Evolutionary conservation across 2,113 vertebrate species (phyloP).

Genomic region (Misgurnus anguillicaudatus): DNA sequence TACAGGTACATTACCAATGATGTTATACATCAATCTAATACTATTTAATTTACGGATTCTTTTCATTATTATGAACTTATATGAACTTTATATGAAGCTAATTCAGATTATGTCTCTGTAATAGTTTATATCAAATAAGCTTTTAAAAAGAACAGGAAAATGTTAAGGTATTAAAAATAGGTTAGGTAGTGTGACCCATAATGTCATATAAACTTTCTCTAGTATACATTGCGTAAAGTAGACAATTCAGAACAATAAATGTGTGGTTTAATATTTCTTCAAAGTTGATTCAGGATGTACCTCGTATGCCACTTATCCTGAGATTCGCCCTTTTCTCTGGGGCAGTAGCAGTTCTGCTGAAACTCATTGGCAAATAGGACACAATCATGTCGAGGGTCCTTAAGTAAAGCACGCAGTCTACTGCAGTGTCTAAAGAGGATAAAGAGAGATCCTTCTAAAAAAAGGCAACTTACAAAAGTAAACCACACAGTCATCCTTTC

Average conservation of each 20-base stretch:
- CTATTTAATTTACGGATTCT: too few relatives aligned
- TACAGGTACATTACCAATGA: too few relatives aligned
- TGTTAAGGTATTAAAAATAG: too few relatives aligned
- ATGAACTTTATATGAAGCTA: too few relatives aligned
- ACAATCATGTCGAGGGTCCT: constrained; percentile 87
- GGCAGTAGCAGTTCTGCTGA: constrained; percentile 84
- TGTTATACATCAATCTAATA: too few relatives aligned
- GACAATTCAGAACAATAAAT: neutral
- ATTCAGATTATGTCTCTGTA: too few relatives aligned
- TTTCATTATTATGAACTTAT: too few relatives aligned
- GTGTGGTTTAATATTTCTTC: too few relatives aligned
- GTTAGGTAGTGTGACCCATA: too few relatives aligned
- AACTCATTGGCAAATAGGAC: constrained; percentile 92
- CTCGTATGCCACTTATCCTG: constrained; percentile 90
- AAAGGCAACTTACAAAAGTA: neutral
- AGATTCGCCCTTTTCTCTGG: constrained; percentile 83
- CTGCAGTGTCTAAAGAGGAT: constrained; percentile 81
- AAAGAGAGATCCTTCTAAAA: neutral
- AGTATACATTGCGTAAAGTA: neutral
- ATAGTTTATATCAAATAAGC: too few relatives aligned
- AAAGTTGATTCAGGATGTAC: constrained; percentile 58
- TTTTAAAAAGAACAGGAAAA: too few relatives aligned
- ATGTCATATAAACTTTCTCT: neutral
- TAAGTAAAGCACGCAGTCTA: constrained; percentile 82
- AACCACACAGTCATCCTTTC: neutral